Conservation (phyloP, 2,797 vertebrate species). For the Sphenodon punctatus region DNA sequence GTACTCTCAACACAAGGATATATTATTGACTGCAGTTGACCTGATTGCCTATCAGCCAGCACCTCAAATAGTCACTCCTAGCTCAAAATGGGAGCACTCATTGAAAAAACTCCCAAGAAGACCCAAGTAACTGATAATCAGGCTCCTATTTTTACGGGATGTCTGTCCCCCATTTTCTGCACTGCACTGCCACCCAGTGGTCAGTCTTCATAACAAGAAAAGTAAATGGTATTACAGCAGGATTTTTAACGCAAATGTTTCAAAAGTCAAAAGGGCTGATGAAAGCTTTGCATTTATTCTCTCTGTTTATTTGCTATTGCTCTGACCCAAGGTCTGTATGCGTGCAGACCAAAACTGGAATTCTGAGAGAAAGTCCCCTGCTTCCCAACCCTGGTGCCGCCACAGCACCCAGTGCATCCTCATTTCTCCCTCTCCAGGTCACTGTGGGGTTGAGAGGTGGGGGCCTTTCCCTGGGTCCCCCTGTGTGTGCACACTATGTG, state of each 20-base stretch:
- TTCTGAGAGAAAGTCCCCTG: no score
- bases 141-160: fast-evolving
- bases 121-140: neutral
- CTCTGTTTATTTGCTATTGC: neutral
- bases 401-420: no score
- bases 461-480: no score
- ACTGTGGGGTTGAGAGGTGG: no score
- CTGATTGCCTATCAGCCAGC: neutral
- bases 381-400: no score
- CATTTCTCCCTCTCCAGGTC: no score
- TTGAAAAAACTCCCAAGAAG: neutral
- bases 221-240: fast-evolving
- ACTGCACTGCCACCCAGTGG: slow-evolving; percentile 47
- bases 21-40: fast-evolving
- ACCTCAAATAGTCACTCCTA: neutral
- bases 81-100: neutral
- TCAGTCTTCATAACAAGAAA: neutral
- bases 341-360: no score
- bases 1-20: no score
- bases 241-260: neutral
- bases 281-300: fast-evolving
- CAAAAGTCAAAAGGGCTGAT: fast-evolving
- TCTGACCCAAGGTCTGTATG: no score
- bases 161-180: fast-evolving
- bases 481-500: no score